These are phyloP conservation scores for Drosophila kuntzei DNA, from an alignment of 2,888 invertebrate genomes.

Conservation along the genomic window DNA sequence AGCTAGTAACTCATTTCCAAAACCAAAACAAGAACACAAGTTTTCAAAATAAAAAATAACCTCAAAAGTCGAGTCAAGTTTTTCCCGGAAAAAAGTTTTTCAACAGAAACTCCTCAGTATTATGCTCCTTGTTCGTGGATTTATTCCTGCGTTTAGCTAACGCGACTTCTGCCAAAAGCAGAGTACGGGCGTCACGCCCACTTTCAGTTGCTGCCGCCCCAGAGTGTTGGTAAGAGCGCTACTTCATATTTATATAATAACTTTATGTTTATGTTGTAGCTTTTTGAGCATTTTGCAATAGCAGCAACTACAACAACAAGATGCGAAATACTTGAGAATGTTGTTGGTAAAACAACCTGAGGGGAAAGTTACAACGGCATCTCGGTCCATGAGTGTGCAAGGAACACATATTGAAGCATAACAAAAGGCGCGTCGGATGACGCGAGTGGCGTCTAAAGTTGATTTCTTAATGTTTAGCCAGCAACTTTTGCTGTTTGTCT, in stretches of 20 bases:
- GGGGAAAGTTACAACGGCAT: conserved; percentile 17
- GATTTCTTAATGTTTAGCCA: conserved; percentile 80
- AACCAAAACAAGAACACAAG: conserved; percentile 22
- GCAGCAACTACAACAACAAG: conserved; percentile 31
- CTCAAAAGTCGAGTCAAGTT: conserved; percentile 40
- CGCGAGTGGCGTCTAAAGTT: conserved; percentile 72
- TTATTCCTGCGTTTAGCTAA: conserved; percentile 26
- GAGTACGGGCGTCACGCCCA: conserved; percentile 35
- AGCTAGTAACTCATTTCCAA: conserved; percentile 26
- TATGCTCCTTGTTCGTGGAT: conserved; percentile 6
- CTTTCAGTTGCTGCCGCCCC: conserved; percentile 24
- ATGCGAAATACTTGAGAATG: conserved; percentile 43
- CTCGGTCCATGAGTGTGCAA: conserved; percentile 21
- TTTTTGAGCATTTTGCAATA: conserved; percentile 64
- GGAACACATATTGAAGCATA: conserved; percentile 54
- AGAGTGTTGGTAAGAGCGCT: conserved; percentile 30
- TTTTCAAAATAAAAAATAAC: conserved; percentile 21
- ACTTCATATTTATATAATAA: conserved; percentile 81
- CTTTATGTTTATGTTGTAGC: conserved; percentile 80
- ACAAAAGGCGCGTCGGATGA: conserved; percentile 70
- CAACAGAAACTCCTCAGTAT: conserved; percentile 21
- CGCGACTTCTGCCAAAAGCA: conserved; percentile 28
- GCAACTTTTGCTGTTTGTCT: conserved; percentile 72
- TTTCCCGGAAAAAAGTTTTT: conserved; percentile 51
- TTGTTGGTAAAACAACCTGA: conserved; percentile 48